Evolutionary conservation across 2,113 vertebrate species (phyloP).

Genomic region (Hepsetus odoe): DNA sequence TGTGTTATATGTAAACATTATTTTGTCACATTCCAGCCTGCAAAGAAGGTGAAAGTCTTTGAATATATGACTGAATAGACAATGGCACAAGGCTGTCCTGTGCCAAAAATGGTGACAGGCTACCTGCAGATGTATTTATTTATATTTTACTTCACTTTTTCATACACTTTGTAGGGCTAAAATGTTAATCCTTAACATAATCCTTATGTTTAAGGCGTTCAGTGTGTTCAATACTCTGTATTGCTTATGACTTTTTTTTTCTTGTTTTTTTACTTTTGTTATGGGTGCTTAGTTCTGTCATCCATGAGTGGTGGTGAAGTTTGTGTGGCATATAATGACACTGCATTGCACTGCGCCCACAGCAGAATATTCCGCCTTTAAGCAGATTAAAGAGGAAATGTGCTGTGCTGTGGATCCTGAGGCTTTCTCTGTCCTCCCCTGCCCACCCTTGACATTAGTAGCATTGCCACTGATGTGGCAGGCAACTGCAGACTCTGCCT

Average conservation of each 20-base stretch:
- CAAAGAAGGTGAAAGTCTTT: too few relatives aligned
- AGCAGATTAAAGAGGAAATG: slow-evolving; percentile 43
- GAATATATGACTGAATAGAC: too few relatives aligned
- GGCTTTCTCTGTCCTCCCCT: slow-evolving; percentile 8
- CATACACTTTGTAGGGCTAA: too few relatives aligned
- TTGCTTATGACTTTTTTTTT: too few relatives aligned
- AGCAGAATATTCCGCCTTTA: slow-evolving; percentile 17
- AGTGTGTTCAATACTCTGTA: background rate
- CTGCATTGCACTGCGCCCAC: background rate
- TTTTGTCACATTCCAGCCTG: too few relatives aligned
- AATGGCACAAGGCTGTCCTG: too few relatives aligned
- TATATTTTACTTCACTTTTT: too few relatives aligned
- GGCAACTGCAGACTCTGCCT: background rate
- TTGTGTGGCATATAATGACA: background rate
- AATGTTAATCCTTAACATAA: too few relatives aligned
- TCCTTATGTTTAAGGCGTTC: background rate
- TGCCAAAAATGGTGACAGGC: too few relatives aligned
- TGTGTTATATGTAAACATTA: too few relatives aligned
- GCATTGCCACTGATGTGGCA: background rate
- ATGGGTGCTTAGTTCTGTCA: background rate
- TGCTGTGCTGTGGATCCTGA: slow-evolving; percentile 2
- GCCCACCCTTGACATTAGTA: slow-evolving; percentile 17
- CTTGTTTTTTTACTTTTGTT: background rate
- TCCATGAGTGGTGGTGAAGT: slow-evolving; percentile 6
- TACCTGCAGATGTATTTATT: too few relatives aligned